Base-by-base conservation (phyloP, 2,888 invertebrate genomes). In the Tortricodes alternella region DNA sequence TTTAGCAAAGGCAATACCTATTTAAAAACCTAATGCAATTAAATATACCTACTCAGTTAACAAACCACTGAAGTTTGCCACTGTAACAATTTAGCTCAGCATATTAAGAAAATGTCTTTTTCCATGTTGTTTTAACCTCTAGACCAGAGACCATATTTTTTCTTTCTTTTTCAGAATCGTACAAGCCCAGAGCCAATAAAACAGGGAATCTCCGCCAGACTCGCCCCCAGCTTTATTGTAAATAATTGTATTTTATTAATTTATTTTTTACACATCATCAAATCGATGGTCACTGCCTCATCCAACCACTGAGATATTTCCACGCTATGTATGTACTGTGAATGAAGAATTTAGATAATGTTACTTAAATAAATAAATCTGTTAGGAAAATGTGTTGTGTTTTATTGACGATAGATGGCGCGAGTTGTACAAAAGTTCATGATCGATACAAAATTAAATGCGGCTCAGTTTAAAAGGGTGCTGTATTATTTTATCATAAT, bases 81-180 rank as follows among this genome's bases (percentile, higher is more conserved):
- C n/a, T n/a, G n/a, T n/a, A n/a, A n/a, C n/a, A n/a, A n/a, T n/a
- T n/a, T n/a, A n/a, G n/a, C n/a, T n/a, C n/a, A n/a, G n/a, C n/a
- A n/a, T n/a, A n/a, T n/a, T n/a, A n/a, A n/a, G n/a, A n/a, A n/a
- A n/a, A n/a, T n/a, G n/a, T n/a, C n/a, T n/a, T 21, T 21, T 21
- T 21, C 5, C 21, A 21, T 21, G n/a, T n/a, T n/a, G n/a, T n/a
- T n/a, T n/a, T n/a, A n/a, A n/a, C n/a, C n/a, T n/a, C n/a, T n/a
- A n/a, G n/a, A n/a, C n/a, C n/a, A n/a, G 3, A 13, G 1, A 32
- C 32, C 5, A n/a, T n/a, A 9, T 29, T 3, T 13, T 34, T 49
- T 55, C 24, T 57, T 37, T 39, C 64, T 62, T 64, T 80, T 80
- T 23, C 83, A 85, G 85, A 61, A 81, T 84, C 50, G 74, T 70